A percentile compares a stretch with the other conserved stretches of the same genome.
Conservation (phyloP, 2,888 invertebrate genomes). For the Stenodema calcarata region DNA sequence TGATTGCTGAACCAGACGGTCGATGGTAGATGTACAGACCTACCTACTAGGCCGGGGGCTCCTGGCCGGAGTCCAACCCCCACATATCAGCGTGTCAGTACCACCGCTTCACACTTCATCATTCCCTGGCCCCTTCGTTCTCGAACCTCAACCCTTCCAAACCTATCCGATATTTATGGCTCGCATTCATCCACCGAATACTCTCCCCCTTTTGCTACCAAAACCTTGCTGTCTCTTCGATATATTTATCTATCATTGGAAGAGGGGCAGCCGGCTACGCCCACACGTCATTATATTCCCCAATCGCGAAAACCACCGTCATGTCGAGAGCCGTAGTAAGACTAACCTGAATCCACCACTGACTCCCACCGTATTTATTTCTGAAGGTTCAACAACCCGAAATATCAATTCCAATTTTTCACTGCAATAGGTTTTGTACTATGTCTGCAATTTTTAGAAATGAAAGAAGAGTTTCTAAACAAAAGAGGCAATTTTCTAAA, state of each 20-base stretch:
- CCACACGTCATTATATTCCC: neutral
- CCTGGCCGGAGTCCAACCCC: constrained; percentile 39
- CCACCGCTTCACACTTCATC: constrained; percentile 42
- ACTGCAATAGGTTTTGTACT: no score
- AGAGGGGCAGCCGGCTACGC: neutral
- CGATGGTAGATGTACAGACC: constrained; percentile 32
- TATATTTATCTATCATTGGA: constrained; percentile 10
- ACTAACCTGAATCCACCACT: no score
- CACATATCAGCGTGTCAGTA: constrained; percentile 37
- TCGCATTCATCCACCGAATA: constrained; percentile 12
- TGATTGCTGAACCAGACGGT: constrained; percentile 14
- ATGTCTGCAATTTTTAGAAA: no score
- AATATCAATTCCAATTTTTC: no score
- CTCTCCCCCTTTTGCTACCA: neutral
- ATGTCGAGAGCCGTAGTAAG: no score
- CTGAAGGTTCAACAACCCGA: no score
- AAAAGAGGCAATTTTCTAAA: no score
- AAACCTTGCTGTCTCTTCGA: neutral
- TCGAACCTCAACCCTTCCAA: constrained; percentile 13
- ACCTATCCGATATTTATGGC: constrained; percentile 28
- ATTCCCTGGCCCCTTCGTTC: constrained; percentile 4
- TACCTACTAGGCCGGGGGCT: constrained; percentile 17
- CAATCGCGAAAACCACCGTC: neutral
- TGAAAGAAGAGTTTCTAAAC: no score
- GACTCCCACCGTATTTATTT: no score